phyloP scores from a whole-genome alignment of 2,113 vertebrate genomes.

The Myotis yumanensis region DNA sequence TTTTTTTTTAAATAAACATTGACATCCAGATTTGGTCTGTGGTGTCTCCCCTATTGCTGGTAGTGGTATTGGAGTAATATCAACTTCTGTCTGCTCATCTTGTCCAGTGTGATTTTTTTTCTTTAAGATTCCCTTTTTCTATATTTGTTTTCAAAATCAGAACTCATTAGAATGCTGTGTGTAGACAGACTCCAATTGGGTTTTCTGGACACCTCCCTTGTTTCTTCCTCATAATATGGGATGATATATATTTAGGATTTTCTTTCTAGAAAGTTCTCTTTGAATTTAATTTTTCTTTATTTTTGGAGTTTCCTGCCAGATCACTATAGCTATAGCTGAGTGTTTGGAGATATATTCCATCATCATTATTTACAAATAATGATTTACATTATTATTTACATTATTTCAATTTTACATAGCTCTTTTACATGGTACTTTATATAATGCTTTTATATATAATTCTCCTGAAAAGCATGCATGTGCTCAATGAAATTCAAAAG shows the following conservation, averaged over 20 bases:
- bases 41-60: neutral
- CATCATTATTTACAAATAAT: neutral
- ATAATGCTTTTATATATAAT: neutral
- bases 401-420: neutral
- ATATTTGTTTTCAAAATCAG: neutral
- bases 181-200: neutral
- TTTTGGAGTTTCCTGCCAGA: neutral
- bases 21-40: neutral
- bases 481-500: neutral
- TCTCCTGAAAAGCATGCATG: neutral
- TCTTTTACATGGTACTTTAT: neutral
- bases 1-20: neutral
- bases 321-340: neutral
- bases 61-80: neutral
- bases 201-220: neutral
- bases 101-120: neutral
- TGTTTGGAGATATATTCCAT: neutral
- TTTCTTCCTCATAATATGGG: neutral
- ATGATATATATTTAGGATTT: neutral
- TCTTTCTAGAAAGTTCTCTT: conserved; percentile 10
- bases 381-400: neutral
- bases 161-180: neutral
- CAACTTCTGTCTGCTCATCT: neutral
- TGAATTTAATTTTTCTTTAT: neutral
- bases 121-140: neutral